Conservation (phyloP, 37 sponge, comb jelly and placozoan genomes). For the Petrosia ficiformis region DNA sequence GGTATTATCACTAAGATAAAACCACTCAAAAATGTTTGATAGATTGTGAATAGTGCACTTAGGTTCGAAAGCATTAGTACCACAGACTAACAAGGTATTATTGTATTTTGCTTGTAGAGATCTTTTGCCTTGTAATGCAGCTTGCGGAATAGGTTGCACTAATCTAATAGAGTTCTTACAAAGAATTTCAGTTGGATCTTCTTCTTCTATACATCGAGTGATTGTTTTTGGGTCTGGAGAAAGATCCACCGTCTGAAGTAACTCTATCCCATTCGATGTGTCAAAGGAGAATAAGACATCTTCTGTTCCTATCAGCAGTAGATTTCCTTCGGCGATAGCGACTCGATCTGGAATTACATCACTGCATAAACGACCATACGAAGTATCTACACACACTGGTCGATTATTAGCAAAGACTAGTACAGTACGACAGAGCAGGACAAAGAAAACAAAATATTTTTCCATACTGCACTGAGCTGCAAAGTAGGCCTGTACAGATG, state of each 20-base stretch:
- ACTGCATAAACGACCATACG: background rate
- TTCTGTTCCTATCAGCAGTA: background rate
- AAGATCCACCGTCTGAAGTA: background rate
- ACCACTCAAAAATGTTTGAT: conserved; percentile 6
- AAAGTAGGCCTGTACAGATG: too few species aligned
- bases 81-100: conserved; percentile 40
- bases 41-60: conserved; percentile 34
- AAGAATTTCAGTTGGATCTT: background rate
- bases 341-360: background rate
- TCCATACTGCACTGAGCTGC: too few species aligned
- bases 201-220: background rate
- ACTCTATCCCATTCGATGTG: background rate
- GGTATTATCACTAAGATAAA: conserved; percentile 4
- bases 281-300: background rate
- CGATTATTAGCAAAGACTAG: background rate
- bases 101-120: background rate
- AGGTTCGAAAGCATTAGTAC: conserved; percentile 49
- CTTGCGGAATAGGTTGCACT: conserved; percentile 12
- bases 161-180: conserved; percentile 39
- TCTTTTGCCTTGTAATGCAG: background rate
- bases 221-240: background rate
- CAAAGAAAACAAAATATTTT: too few species aligned
- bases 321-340: background rate
- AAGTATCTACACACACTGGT: background rate
- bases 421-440: too few species aligned